A percentile compares a stretch with the other conserved stretches of the same genome.
Conservation (phyloP, 2,888 invertebrate species). For the Xanthorhoe designata region DNA sequence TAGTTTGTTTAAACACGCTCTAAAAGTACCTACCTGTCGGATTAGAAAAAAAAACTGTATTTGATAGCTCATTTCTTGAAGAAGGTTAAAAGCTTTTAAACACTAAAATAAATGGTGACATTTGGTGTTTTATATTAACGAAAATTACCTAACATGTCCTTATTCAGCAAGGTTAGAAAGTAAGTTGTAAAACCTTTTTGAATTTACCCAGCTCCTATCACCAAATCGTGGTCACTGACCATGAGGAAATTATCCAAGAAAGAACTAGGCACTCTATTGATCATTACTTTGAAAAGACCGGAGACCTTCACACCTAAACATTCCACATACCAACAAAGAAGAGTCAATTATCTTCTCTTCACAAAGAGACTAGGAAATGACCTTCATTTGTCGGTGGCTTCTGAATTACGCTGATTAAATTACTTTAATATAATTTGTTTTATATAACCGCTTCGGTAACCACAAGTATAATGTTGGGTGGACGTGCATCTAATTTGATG, state of each 20-base stretch:
- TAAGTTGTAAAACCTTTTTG: too few species aligned
- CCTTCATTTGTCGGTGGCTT: constrained; percentile 26
- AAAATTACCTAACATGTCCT: too few species aligned
- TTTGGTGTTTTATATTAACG: too few species aligned
- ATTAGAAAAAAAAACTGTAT: too few species aligned
- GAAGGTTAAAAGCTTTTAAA: too few species aligned
- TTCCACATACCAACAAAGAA: constrained; percentile 13
- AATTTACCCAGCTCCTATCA: neutral
- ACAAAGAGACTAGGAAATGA: constrained; percentile 22
- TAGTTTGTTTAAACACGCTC: too few species aligned
- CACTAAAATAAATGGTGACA: too few species aligned
- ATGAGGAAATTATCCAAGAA: neutral
- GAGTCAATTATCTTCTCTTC: constrained; percentile 15
- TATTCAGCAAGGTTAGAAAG: too few species aligned
- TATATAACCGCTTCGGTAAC: constrained; percentile 18
- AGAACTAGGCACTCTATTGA: neutral
- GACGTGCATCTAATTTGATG: constrained; percentile 15
- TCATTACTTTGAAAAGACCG: neutral
- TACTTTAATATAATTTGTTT: constrained; percentile 13
- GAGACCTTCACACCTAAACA: constrained; percentile 7
- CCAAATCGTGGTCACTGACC: too few species aligned
- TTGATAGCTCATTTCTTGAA: too few species aligned
- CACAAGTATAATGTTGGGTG: constrained; percentile 12
- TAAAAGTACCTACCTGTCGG: too few species aligned
- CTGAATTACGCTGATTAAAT: constrained; percentile 21